Evolutionary conservation across 2,797 vertebrate genomes (phyloP), one percentile per base, ranked within the genome.

Genomic region (Phrynocephalus vlangalii): DNA sequence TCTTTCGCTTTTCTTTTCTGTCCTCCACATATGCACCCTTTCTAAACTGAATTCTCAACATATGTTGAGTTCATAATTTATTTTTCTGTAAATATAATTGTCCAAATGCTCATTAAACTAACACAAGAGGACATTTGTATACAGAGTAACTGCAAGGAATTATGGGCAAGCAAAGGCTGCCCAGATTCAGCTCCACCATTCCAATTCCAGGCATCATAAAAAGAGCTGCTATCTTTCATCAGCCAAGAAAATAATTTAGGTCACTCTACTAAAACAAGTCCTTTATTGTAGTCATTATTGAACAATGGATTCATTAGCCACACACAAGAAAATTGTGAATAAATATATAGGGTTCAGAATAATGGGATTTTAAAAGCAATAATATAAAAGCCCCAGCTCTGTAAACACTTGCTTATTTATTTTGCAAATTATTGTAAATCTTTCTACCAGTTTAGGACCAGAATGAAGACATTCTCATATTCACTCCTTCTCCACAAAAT

Each of bases 1-100:
- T 9, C 30, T 11, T 18, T 16, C 7, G 3, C 84, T 89, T 81
- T 73, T 73, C 28, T 72, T 84, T 73, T 84, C 20, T 63, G 20
- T 56, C 5, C 16, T 7, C 52, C 83, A 26, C 1, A 9, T 13
- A n/a, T 22, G 24, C 16, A 68, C 52, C 6, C 67, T 63, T 50
- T 38, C 30, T 24, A 9, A 81, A 72, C 18, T 33, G 68, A 84
- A 84, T 30, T 11, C 1, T 67, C 71, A 66, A 28, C 30, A 22
- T 13, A 33, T 87, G 20, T 56, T 85, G 77, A 15, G 83, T 78
- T 79, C 48, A 78, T 75, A 9, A 56, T 86, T 91, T 86, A 3
- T 38, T 86, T 70, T 80, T 86, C 52, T 72, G n/a, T 71, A 86
- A 44, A 44, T 86, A 79, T 75, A 81, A 84, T 86, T 86, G 48